Conservation (phyloP, 2,888 invertebrate genomes). For the Leucophenga montana region DNA sequence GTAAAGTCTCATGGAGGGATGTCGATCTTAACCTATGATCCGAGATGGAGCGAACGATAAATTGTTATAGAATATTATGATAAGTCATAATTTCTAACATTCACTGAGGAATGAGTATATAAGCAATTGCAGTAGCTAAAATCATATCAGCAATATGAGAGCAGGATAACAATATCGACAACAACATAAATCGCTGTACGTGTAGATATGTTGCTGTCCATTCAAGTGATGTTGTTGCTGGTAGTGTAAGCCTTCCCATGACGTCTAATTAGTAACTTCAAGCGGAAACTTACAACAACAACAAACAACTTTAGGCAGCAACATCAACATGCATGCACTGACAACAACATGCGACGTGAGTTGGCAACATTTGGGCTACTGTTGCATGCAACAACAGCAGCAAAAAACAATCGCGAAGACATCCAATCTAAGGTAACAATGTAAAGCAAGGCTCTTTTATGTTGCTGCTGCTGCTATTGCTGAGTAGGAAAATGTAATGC, state of each 20-base stretch:
- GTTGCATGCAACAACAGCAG: conserved; percentile 33
- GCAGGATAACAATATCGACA: conserved; percentile 48
- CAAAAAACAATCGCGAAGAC: conserved; percentile 6
- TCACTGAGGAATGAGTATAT: too few species aligned
- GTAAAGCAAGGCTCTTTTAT: conserved; percentile 23
- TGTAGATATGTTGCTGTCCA: background rate
- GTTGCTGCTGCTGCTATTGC: conserved; percentile 5
- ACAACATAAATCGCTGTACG: background rate
- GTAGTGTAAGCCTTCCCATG: conserved; percentile 55
- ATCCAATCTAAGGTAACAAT: conserved; percentile 19
- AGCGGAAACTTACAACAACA: too few species aligned
- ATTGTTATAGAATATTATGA: background rate
- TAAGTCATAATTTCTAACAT: too few species aligned
- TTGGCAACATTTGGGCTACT: conserved; percentile 33
- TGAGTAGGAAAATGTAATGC: conserved; percentile 17
- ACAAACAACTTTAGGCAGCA: too few species aligned
- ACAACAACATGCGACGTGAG: conserved; percentile 35
- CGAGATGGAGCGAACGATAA: too few species aligned
- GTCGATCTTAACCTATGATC: too few species aligned
- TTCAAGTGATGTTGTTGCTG: conserved; percentile 22
- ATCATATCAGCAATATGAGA: background rate
- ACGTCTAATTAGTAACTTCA: conserved; percentile 58
- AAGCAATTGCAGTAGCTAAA: too few species aligned
- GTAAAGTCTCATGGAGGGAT: too few species aligned
- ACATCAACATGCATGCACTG: too few species aligned